Evolutionary conservation across 1,140 invertebrate species (phyloP).

Genomic region (Elysia chlorotica): DNA sequence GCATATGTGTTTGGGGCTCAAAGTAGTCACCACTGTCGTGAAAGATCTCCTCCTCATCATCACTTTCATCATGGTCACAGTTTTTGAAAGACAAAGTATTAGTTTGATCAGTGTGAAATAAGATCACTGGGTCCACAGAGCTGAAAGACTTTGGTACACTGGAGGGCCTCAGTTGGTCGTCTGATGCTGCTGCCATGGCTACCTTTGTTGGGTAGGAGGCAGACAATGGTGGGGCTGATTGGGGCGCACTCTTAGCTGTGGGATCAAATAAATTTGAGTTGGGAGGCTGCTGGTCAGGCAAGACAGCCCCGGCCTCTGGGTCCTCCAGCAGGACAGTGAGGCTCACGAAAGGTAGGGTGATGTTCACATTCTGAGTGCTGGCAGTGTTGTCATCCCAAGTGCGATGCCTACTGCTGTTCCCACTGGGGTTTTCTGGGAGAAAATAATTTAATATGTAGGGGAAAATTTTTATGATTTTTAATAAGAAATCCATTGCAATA

Average conservation of each 20-base stretch:
- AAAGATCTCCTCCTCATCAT: slow-evolving; percentile 12
- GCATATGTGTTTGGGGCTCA: not conserved
- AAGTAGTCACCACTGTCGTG: slow-evolving; percentile 20
- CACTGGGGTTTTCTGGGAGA: not conserved
- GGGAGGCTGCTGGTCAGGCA: not conserved
- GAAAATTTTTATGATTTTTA: not conserved
- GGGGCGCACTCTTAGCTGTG: too few species aligned
- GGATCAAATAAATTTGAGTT: too few species aligned
- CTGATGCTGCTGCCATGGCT: not conserved
- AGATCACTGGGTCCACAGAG: not conserved
- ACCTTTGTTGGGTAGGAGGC: not conserved
- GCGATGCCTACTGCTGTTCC: too few species aligned
- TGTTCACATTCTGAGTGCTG: slow-evolving; percentile 1
- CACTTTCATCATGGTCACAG: not conserved
- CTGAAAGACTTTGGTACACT: not conserved
- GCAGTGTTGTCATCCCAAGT: slow-evolving; percentile 9
- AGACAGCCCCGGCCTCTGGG: not conserved
- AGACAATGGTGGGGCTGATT: too few species aligned
- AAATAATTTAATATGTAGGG: not conserved
- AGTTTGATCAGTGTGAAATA: not conserved
- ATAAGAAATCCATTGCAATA: not conserved
- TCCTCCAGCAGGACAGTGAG: slow-evolving; percentile 18
- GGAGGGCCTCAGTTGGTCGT: not conserved
- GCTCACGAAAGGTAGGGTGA: slow-evolving; percentile 19
- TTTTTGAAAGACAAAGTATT: not conserved